These are phyloP conservation scores for Andrena bucephala DNA, from an alignment of 2,888 invertebrate species.

Conservation along the genomic window DNA sequence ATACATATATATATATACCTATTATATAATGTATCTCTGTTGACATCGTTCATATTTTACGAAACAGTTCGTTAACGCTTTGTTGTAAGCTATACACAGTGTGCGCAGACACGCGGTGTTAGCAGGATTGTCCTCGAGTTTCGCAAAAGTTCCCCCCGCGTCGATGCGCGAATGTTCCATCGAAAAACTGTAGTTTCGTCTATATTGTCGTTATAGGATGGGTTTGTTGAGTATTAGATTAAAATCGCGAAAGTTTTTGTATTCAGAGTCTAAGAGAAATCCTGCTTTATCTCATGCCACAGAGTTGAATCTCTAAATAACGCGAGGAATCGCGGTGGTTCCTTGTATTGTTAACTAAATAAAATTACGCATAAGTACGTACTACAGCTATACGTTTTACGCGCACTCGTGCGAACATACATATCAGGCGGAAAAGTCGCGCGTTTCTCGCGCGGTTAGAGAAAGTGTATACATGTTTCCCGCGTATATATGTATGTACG, in stretches of 20 bases:
- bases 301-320: slow-evolving; percentile 28
- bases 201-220: slow-evolving; percentile 48
- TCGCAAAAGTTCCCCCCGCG: slow-evolving; percentile 8
- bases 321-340: slow-evolving; percentile 52
- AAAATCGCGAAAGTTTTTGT: slow-evolving; percentile 39
- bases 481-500: slow-evolving; percentile 41
- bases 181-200: slow-evolving; percentile 34
- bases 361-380: slow-evolving; percentile 12
- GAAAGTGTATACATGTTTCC: slow-evolving; percentile 43
- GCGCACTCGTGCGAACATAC: slow-evolving; percentile 4
- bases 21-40: slow-evolving; percentile 47
- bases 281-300: slow-evolving; percentile 35
- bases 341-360: slow-evolving; percentile 62
- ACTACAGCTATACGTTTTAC: slow-evolving; percentile 7
- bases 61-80: slow-evolving; percentile 39
- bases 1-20: slow-evolving; percentile 26
- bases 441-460: not conserved
- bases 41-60: slow-evolving; percentile 63
- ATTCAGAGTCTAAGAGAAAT: slow-evolving; percentile 59
- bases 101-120: slow-evolving; percentile 23
- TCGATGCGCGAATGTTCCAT: slow-evolving; percentile 9
- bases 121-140: slow-evolving; percentile 17
- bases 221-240: slow-evolving; percentile 50
- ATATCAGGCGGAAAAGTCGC: slow-evolving; percentile 20
- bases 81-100: slow-evolving; percentile 28